These are phyloP conservation scores for Chaetodon auriga DNA, from an alignment of 2,113 vertebrate species.

Conservation along the genomic window DNA sequence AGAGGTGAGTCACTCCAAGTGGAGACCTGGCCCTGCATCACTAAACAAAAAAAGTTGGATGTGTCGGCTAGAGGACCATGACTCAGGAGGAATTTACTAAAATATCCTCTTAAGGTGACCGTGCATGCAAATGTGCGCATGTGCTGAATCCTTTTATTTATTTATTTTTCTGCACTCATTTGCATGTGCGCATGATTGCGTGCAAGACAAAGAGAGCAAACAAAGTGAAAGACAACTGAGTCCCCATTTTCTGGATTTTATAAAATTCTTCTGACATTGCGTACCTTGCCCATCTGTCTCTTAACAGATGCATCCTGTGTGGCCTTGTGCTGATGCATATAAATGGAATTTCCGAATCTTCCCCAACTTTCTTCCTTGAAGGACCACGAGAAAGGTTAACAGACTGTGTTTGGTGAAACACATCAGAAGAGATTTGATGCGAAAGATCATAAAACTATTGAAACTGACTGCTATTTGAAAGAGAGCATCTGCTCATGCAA, in stretches of 20 bases:
- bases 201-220: background rate
- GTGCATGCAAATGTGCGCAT: background rate
- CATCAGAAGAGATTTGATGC: background rate
- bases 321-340: conserved; percentile 13
- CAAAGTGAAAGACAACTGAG: background rate
- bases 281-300: conserved; percentile 35
- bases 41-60: conserved; percentile 23
- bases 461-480: background rate
- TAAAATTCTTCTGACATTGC: background rate
- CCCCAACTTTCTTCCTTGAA: background rate
- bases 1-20: conserved; percentile 50
- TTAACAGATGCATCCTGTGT: conserved; percentile 31
- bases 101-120: conserved; percentile 20
- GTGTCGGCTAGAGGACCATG: conserved; percentile 11
- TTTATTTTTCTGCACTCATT: background rate
- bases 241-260: background rate
- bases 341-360: conserved; percentile 10
- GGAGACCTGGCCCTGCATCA: conserved; percentile 36
- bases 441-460: background rate
- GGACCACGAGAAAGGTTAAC: background rate
- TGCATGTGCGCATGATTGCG: background rate
- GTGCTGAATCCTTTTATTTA: background rate
- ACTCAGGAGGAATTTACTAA: conserved; percentile 28
- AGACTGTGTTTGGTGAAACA: background rate
- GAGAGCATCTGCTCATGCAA: background rate